These are phyloP conservation scores for Bos indicus DNA, from an alignment of 2,113 vertebrate species.

Conservation along the genomic window DNA sequence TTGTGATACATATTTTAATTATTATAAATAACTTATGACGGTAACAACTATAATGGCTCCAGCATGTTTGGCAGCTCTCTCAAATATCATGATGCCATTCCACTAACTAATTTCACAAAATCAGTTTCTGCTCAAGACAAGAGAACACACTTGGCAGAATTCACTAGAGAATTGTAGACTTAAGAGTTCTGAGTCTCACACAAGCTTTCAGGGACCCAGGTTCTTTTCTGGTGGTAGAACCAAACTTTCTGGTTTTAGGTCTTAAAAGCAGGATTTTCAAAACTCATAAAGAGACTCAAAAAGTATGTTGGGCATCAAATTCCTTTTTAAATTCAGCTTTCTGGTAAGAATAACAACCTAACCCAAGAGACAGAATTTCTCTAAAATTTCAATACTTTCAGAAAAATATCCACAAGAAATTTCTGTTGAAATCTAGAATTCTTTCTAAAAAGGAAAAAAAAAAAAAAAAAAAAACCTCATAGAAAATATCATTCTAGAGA, in stretches of 20 bases:
- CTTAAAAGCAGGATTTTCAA: constrained; percentile 28
- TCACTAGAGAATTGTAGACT: not conserved
- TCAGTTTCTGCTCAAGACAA: not conserved
- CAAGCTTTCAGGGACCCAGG: not conserved
- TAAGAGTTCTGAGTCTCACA: not conserved
- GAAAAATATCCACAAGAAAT: not conserved
- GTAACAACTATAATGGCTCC: not conserved
- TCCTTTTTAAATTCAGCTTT: constrained; percentile 35
- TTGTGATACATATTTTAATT: not conserved
- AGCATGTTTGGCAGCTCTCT: not conserved
- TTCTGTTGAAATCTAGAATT: constrained; percentile 3
- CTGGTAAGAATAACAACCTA: constrained; percentile 8
- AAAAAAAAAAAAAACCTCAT: not conserved
- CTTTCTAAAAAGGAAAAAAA: not conserved
- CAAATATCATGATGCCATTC: not conserved
- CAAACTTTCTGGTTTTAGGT: constrained; percentile 10
- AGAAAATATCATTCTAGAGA: not conserved
- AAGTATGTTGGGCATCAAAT: not conserved
- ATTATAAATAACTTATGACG: not conserved
- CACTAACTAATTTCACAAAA: not conserved
- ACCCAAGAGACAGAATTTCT: constrained; percentile 19
- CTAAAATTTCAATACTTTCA: constrained; percentile 25
- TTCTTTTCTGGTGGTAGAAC: not conserved
- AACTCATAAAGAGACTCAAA: constrained; percentile 25
- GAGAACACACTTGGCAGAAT: not conserved